A percentile compares a stretch with the other conserved stretches of the same genome.
phyloP scores from a whole-genome alignment of 2,888 invertebrate species.

The Ischnura elegans region DNA sequence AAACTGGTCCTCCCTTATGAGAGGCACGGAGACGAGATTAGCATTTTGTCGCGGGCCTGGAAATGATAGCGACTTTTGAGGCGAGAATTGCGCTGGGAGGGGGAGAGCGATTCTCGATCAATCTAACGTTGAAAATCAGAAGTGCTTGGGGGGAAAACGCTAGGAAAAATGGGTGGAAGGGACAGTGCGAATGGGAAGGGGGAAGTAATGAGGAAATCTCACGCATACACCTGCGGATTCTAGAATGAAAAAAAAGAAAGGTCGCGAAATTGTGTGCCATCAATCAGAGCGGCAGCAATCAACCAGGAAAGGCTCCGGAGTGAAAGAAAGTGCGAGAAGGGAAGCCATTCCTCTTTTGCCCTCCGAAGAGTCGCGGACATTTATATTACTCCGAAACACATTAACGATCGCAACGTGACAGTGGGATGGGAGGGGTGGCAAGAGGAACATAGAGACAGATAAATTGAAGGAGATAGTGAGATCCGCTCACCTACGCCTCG shows the following conservation, averaged over 20 bases:
- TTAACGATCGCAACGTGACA: not conserved
- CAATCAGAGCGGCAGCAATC: not conserved
- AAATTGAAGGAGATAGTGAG: not conserved
- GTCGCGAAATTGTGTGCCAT: not conserved
- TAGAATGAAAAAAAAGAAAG: too few relatives aligned
- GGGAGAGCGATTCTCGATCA: too few relatives aligned
- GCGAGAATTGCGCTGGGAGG: too few relatives aligned
- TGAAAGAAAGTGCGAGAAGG: not conserved
- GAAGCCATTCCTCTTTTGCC: not conserved
- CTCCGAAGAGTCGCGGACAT: not conserved
- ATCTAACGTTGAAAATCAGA: too few relatives aligned
- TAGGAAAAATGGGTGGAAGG: not conserved
- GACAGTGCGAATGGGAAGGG: not conserved
- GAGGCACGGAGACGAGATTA: too few relatives aligned
- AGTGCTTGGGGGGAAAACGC: too few relatives aligned
- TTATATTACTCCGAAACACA: slow-evolving; percentile 20
- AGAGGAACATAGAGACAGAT: not conserved
- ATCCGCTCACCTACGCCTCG: too few relatives aligned
- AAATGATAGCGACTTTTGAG: too few relatives aligned
- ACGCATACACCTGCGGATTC: not conserved
- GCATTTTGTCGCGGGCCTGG: too few relatives aligned
- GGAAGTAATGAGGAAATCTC: not conserved
- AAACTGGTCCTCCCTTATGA: too few relatives aligned
- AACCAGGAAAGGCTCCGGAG: not conserved
- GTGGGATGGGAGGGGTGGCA: not conserved